These are phyloP conservation scores for Cryptus viduatorius DNA, from an alignment of 2,888 invertebrate species.

Conservation along the genomic window DNA sequence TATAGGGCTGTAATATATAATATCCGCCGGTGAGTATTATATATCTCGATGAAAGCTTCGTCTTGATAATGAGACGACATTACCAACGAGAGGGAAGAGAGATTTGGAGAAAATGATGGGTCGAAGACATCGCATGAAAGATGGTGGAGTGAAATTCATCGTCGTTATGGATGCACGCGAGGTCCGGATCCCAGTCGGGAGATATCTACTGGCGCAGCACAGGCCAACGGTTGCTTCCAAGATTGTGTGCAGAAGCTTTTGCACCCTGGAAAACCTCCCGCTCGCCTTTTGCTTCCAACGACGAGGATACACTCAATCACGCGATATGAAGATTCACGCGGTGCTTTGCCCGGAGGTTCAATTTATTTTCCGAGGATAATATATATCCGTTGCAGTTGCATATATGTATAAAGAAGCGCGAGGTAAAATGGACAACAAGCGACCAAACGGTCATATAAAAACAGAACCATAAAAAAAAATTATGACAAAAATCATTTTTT, in stretches of 20 bases:
- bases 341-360: slow-evolving; percentile 25
- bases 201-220: slow-evolving; percentile 40
- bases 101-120: slow-evolving; percentile 22
- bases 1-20: no score
- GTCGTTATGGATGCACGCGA: slow-evolving; percentile 21
- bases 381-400: background rate
- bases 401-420: background rate
- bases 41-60: slow-evolving; percentile 21
- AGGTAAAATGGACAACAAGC: no score
- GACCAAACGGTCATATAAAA: no score
- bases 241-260: slow-evolving; percentile 20
- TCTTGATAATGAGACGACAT: slow-evolving; percentile 59
- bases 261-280: background rate
- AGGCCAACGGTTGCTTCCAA: background rate
- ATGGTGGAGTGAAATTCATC: slow-evolving; percentile 62
- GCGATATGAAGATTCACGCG: slow-evolving; percentile 54
- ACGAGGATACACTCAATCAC: slow-evolving; percentile 55
- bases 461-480: no score
- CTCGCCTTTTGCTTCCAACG: background rate
- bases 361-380: slow-evolving; percentile 46
- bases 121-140: background rate
- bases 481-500: no score
- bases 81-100: slow-evolving; percentile 9
- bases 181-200: slow-evolving; percentile 39
- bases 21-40: background rate